phyloP scores from a whole-genome alignment of 64 coral and sea anemone genomes.

The Stylophora pistillata region DNA sequence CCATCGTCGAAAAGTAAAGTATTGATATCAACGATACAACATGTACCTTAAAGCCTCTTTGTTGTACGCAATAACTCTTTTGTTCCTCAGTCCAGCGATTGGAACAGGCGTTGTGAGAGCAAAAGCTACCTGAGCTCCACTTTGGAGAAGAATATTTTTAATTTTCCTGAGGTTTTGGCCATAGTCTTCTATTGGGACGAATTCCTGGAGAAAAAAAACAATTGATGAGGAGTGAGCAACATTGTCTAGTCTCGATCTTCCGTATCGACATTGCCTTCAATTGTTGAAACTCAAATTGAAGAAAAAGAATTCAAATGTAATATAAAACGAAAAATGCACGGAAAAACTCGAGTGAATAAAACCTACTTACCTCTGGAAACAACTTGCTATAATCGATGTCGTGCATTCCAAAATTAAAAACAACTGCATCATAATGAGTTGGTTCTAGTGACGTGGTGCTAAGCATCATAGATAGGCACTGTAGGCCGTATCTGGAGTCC shows the following conservation, averaged over 20 bases:
- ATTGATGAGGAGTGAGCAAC: background rate
- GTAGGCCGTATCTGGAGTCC: slow-evolving; percentile 79
- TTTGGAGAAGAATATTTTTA: slow-evolving; percentile 58
- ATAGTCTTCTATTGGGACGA: slow-evolving; percentile 81
- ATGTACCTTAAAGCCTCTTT: slow-evolving; percentile 55
- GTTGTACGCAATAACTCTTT: slow-evolving; percentile 63
- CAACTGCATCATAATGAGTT: slow-evolving; percentile 76
- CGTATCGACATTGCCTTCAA: background rate
- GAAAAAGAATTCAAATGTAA: too few relatives aligned
- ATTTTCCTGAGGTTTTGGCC: slow-evolving; percentile 69
- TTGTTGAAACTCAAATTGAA: too few relatives aligned
- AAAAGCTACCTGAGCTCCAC: slow-evolving; percentile 74
- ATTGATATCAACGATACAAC: background rate
- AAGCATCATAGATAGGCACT: slow-evolving; percentile 78
- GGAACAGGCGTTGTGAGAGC: slow-evolving; percentile 81
- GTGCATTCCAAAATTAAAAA: slow-evolving; percentile 95
- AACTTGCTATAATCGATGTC: slow-evolving; percentile 81
- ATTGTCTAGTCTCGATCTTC: too few relatives aligned
- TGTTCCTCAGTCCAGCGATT: slow-evolving; percentile 26
- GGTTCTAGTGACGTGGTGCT: slow-evolving; percentile 67
- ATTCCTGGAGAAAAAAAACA: slow-evolving; percentile 52
- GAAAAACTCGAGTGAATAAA: background rate
- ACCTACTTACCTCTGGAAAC: slow-evolving; percentile 76
- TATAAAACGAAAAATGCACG: background rate
- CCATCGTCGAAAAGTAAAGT: background rate